Evolutionary conservation across 2,888 invertebrate species (phyloP), one percentile per base, ranked within the genome.

Genomic region (Rhaphigaster nebulosa): DNA sequence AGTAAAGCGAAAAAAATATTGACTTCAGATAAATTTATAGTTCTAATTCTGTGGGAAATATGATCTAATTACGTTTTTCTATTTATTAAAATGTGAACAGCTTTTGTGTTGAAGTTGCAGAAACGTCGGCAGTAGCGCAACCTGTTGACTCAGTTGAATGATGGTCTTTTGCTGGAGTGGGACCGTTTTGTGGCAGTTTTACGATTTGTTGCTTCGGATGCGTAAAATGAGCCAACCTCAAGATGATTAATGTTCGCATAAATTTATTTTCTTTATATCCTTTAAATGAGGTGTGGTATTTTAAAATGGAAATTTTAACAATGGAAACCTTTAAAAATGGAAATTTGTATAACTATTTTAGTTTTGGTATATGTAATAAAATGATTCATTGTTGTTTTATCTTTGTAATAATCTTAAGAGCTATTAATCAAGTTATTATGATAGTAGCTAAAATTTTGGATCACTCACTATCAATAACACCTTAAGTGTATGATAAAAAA

Each of bases 101-200:
- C 1, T 70, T 34, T 70, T 20, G 70, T 70, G 34, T 20, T 70
- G 34, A 70, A 38, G 70, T 6, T 34, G 70, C 70, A 70, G 38
- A 70, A 70, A 70, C 15, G 18, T 18, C 18, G 70, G 1, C 34
- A 18, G 70, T 1, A 70, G 34, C 70, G 34, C 70, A 70, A 70
- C 70, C 70, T 70, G 70, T 70, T 70, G 70, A 70, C 34, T 70
- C 34, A 20, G 70, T 65, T 70, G 70, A 70, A 70, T 70, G 70
- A 70, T 70, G 70, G 34, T 20, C 8, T 26, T 5, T 0, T 8
- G 34, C 18, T 18, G 20, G 65, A 65, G 34, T 18, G 70, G 70
- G 34, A 15, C 70, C 70, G 8, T 70, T 70, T 70, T 34, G 20
- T 70, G 70, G 34, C 70, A 70, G 70, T 34, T 70, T 70, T 70